Percentiles rank a stretch among this genome's conserved stretches.
These are phyloP conservation scores for Zingel zingel DNA, from an alignment of 2,113 vertebrate species.

Conservation along the genomic window DNA sequence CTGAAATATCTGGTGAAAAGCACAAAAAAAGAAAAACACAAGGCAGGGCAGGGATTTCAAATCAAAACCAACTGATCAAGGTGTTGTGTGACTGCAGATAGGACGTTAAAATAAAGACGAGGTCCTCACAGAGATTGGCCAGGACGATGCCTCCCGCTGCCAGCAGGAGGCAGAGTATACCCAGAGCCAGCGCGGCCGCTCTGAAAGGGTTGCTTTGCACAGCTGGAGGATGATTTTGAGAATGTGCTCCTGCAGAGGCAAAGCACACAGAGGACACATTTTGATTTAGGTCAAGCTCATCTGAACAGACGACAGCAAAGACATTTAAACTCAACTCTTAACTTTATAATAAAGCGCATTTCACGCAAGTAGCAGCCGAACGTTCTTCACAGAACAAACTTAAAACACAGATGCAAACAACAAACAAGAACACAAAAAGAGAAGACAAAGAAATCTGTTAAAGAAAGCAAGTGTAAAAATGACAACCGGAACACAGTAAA, in stretches of 20 bases:
- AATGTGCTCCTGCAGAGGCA: background rate
- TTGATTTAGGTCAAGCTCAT: background rate
- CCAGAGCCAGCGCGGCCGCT: background rate
- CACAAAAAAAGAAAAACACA: background rate
- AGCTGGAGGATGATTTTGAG: background rate
- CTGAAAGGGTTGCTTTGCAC: background rate
- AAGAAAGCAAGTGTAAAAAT: too few relatives aligned
- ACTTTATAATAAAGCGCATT: too few relatives aligned
- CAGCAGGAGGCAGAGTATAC: constrained; percentile 40
- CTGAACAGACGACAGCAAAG: too few relatives aligned
- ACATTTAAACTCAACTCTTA: too few relatives aligned
- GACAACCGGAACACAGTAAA: too few relatives aligned
- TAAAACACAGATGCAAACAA: too few relatives aligned
- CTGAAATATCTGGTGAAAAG: background rate
- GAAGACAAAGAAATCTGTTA: too few relatives aligned
- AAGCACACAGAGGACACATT: background rate
- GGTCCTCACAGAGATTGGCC: constrained; percentile 28
- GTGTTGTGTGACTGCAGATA: background rate
- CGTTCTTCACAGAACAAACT: too few relatives aligned
- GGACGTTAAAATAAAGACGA: background rate
- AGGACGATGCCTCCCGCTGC: background rate
- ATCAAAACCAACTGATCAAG: background rate
- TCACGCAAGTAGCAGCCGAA: too few relatives aligned
- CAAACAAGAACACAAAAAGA: too few relatives aligned
- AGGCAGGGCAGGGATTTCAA: background rate